A percentile compares a stretch with the other conserved stretches of the same genome.
Evolutionary conservation across 2,113 vertebrate genomes (phyloP).

Genomic region (Phocoena sinus): DNA sequence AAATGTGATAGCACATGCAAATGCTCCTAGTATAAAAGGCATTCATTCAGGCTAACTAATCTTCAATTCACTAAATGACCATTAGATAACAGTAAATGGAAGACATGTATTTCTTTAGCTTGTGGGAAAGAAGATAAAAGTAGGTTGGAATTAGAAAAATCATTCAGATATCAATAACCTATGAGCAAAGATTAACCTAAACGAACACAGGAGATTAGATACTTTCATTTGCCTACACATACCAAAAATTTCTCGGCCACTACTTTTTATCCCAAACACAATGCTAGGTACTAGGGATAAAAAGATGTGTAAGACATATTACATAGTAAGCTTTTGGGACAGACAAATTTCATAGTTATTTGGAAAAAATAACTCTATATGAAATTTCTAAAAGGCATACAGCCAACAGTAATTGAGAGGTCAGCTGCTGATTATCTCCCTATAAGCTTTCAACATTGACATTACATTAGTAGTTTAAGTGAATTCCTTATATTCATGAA

Average conservation of each 20-base stretch:
- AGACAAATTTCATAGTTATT: neutral
- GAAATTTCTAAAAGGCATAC: neutral
- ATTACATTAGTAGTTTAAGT: neutral
- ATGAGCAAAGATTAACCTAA: conserved; percentile 1
- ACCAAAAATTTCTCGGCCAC: neutral
- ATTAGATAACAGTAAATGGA: neutral
- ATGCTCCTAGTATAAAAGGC: neutral
- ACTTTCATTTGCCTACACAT: neutral
- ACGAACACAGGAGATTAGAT: neutral
- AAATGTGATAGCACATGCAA: neutral
- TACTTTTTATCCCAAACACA: conserved; percentile 1
- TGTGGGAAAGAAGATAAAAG: neutral
- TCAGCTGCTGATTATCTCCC: neutral
- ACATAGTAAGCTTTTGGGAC: neutral
- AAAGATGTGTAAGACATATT: neutral
- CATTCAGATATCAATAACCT: neutral
- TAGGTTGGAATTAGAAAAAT: neutral
- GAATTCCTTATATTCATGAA: neutral
- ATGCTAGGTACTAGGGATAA: neutral
- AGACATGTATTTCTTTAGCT: neutral
- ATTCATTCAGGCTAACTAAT: neutral
- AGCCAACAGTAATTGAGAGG: neutral
- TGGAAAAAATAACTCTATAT: neutral
- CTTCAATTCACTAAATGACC: neutral
- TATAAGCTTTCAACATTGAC: neutral